These are phyloP conservation scores for Xanthostigma xanthostigma DNA, from an alignment of 2,888 invertebrate species.

Conservation along the genomic window DNA sequence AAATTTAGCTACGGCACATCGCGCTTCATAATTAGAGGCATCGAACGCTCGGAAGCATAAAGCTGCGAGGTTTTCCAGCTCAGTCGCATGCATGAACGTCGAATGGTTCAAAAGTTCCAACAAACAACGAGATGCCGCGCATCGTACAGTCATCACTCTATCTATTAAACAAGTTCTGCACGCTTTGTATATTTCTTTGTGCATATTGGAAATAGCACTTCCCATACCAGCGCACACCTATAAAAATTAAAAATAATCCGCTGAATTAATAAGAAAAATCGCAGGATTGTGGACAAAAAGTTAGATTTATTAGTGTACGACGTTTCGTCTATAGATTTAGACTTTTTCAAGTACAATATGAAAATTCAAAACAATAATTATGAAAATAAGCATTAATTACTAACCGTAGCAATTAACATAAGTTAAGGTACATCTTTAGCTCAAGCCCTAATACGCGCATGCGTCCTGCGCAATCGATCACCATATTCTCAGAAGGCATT, in stretches of 20 bases:
- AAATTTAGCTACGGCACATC: constrained; percentile 83
- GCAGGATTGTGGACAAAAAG: too few relatives aligned
- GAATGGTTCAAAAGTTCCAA: constrained; percentile 80
- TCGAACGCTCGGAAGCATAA: constrained; percentile 86
- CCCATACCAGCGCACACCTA: constrained; percentile 88
- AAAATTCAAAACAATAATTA: too few relatives aligned
- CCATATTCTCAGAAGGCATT: too few relatives aligned
- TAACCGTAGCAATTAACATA: too few relatives aligned
- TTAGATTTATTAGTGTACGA: too few relatives aligned
- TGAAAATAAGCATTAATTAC: too few relatives aligned
- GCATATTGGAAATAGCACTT: constrained; percentile 69
- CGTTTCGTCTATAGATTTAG: too few relatives aligned
- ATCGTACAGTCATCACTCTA: constrained; percentile 81
- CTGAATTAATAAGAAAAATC: too few relatives aligned
- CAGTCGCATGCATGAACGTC: constrained; percentile 69
- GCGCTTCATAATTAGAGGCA: constrained; percentile 80
- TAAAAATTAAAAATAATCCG: constrained; percentile 8
- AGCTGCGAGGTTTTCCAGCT: constrained; percentile 82
- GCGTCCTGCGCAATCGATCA: too few relatives aligned
- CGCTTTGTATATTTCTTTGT: constrained; percentile 84
- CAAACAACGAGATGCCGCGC: constrained; percentile 84
- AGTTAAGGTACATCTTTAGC: too few relatives aligned
- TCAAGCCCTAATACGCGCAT: too few relatives aligned
- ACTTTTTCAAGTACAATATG: too few relatives aligned
- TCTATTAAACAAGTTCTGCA: constrained; percentile 80